Percentiles rank a stretch among this genome's conserved stretches.
Evolutionary conservation across 2,113 vertebrate genomes (phyloP).

Genomic region (Protomyctophum bolini): DNA sequence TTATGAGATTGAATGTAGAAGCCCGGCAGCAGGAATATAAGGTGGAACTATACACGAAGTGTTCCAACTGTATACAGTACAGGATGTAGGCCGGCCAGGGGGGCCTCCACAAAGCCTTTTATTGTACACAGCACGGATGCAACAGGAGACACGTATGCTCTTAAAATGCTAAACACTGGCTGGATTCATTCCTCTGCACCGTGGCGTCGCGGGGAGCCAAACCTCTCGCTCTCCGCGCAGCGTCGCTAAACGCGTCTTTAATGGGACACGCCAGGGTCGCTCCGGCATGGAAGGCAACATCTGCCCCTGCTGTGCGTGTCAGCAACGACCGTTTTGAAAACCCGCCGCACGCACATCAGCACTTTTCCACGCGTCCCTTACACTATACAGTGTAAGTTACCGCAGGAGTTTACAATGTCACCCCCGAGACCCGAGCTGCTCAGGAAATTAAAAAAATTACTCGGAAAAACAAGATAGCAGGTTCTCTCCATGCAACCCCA

Average conservation of each 20-base stretch:
- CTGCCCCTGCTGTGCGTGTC: conserved; percentile 48
- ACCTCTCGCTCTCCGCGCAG: background rate
- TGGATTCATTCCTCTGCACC: conserved; percentile 24
- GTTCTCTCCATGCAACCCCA: background rate
- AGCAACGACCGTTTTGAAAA: background rate
- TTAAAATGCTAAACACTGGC: conserved; percentile 5
- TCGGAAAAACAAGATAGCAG: conserved; percentile 47
- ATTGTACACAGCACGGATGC: too few relatives aligned
- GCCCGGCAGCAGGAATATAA: too few relatives aligned
- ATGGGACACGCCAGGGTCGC: conserved; percentile 2
- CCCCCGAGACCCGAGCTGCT: conserved; percentile 37
- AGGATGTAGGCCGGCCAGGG: too few relatives aligned
- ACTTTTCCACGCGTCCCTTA: background rate
- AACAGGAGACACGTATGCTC: too few relatives aligned
- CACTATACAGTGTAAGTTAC: conserved; percentile 18
- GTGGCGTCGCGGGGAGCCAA: conserved; percentile 11
- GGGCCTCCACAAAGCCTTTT: too few relatives aligned
- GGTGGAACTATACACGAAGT: too few relatives aligned
- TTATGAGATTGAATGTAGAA: too few relatives aligned
- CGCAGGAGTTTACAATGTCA: conserved; percentile 21
- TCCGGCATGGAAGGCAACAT: conserved; percentile 49
- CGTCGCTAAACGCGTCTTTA: background rate
- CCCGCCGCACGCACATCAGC: conserved; percentile 37
- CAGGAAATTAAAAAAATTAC: conserved; percentile 61
- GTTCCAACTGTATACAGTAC: too few relatives aligned